Percentiles rank a stretch among this genome's conserved stretches.
These are phyloP conservation scores for Phallusia fumigata DNA, from an alignment of 23 tunicate genomes.

Conservation along the genomic window DNA sequence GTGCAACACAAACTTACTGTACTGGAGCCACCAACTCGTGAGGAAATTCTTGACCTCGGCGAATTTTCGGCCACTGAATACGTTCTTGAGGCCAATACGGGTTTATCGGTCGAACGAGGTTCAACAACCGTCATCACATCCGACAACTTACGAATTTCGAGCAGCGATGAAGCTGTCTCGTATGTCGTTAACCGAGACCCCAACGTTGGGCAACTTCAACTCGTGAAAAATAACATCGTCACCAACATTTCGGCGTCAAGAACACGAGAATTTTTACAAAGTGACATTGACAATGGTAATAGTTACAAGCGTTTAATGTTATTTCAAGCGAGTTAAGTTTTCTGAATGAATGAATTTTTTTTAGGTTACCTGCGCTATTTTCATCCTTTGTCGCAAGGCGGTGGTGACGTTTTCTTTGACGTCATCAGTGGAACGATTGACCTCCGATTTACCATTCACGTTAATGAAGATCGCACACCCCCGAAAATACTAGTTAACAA, in stretches of 20 bases:
- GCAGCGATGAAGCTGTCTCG: conserved; percentile 17
- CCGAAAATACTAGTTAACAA: conserved; percentile 66
- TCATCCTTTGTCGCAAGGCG: conserved; percentile 58
- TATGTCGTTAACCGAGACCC: conserved; percentile 77
- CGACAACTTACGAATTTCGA: conserved; percentile 37
- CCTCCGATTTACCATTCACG: conserved; percentile 57
- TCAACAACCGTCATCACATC: conserved; percentile 67
- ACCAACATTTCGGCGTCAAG: conserved; percentile 55
- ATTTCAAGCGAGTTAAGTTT: too few relatives aligned
- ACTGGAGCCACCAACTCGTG: neutral
- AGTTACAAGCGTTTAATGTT: too few relatives aligned
- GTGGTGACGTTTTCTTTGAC: conserved; percentile 78
- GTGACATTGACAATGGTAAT: conserved; percentile 82
- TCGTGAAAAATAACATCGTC: conserved; percentile 15
- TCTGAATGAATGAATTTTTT: too few relatives aligned
- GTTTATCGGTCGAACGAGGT: conserved; percentile 81
- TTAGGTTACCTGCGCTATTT: conserved; percentile 54
- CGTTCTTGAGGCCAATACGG: conserved; percentile 56
- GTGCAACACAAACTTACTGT: neutral
- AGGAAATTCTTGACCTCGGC: neutral
- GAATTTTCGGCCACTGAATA: neutral
- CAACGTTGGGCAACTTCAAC: conserved; percentile 75
- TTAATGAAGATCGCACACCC: conserved; percentile 64
- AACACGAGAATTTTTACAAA: conserved; percentile 60
- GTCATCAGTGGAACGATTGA: conserved; percentile 80